These are phyloP conservation scores for Cryptophagus acutangulus DNA, from an alignment of 2,888 invertebrate species.

Conservation along the genomic window DNA sequence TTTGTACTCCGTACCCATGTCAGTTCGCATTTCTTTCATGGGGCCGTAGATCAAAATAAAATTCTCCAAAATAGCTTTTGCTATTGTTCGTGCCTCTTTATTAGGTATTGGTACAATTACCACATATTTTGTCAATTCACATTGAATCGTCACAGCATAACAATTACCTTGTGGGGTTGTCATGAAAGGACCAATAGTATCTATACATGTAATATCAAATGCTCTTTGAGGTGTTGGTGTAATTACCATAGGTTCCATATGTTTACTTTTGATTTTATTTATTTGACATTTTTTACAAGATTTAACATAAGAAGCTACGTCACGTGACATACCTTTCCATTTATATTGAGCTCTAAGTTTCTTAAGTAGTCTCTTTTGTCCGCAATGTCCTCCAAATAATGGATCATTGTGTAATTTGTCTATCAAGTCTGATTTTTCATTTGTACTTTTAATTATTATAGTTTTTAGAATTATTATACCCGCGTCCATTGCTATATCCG, in stretches of 20 bases:
- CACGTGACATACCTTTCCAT: background rate
- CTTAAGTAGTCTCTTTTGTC: background rate
- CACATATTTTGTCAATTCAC: no score
- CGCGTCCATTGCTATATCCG: no score
- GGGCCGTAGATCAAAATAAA: slow-evolving; percentile 20
- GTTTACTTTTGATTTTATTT: background rate
- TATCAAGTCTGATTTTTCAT: background rate
- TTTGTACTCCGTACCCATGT: slow-evolving; percentile 14
- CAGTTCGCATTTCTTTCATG: slow-evolving; percentile 11
- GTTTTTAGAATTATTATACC: no score
- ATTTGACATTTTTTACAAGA: background rate
- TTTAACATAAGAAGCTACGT: background rate
- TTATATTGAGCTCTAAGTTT: background rate
- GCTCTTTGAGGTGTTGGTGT: slow-evolving; percentile 2
- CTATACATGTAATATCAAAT: background rate
- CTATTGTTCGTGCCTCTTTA: slow-evolving; percentile 23
- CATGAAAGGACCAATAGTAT: background rate
- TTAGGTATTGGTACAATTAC: slow-evolving; percentile 17
- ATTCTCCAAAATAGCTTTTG: slow-evolving; percentile 22
- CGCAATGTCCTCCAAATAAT: background rate
- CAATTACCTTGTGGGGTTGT: background rate
- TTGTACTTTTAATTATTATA: no score
- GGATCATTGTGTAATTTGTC: background rate
- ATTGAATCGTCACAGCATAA: no score
- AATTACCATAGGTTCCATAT: background rate